Evolutionary conservation across 1,140 invertebrate genomes (phyloP).

Genomic region (Chionoecetes opilio): DNA sequence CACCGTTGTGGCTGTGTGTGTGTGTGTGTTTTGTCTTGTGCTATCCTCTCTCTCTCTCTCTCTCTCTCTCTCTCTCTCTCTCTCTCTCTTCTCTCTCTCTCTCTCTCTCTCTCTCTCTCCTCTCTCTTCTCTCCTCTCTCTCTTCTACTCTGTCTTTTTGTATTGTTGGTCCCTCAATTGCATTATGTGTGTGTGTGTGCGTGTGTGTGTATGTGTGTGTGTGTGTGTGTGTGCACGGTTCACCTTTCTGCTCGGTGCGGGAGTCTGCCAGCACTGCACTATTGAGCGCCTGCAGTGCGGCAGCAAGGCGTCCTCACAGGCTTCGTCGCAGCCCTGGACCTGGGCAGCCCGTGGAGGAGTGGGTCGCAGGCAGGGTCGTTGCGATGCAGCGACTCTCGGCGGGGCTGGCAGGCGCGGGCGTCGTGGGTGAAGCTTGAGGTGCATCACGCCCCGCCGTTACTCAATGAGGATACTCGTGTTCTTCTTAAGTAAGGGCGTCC

Average conservation of each 20-base stretch:
- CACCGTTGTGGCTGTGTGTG: neutral
- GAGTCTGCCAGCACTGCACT: too few relatives aligned
- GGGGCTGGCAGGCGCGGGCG: too few relatives aligned
- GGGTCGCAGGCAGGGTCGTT: neutral
- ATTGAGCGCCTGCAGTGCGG: neutral
- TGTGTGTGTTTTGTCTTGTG: neutral
- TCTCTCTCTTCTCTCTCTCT: too few relatives aligned
- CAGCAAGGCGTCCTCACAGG: neutral
- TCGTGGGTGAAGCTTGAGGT: too few relatives aligned
- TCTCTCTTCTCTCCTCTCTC: neutral
- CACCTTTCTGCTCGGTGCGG: too few relatives aligned
- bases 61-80: neutral
- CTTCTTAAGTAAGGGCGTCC: constrained; percentile 70
- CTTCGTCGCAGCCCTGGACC: neutral
- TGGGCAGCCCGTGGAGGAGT: neutral
- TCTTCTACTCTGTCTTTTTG: neutral
- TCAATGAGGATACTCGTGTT: constrained; percentile 69
- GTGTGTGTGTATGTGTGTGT: too few relatives aligned
- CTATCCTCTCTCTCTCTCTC: neutral
- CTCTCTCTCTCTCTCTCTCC: too few relatives aligned
- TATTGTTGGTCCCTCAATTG: too few relatives aligned
- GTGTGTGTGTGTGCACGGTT: too few relatives aligned
- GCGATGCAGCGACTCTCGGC: neutral
- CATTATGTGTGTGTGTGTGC: neutral
- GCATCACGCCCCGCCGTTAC: neutral